Evolutionary conservation across 2,113 vertebrate genomes (phyloP), one percentile per base, ranked within the genome.

Genomic region (Callithrix jacchus): DNA sequence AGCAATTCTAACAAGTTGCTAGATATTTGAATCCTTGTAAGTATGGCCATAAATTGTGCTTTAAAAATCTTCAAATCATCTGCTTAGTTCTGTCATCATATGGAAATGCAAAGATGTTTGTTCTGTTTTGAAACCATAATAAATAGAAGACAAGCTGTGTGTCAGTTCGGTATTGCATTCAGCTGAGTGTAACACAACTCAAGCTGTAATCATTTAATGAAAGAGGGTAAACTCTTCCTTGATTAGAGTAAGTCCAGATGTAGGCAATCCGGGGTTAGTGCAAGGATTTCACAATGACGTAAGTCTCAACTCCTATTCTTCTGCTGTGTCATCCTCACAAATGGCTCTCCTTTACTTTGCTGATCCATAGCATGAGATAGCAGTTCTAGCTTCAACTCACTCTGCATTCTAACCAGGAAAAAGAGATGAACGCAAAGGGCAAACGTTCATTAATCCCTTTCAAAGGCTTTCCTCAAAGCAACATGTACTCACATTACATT

Each of bases 381-480:
- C 40, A 37, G 45, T 12, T 66, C 42, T 58, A 71, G 37, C 52
- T 80, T 71, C 92, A 87, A 17, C 68, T 71, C 49, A 77, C 45
- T 71, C 56, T 45, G 42, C 52, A 27, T 54, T 61, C 47, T 37
- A 88, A 49, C 27, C 45, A 87, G 76, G 54, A n/a, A 79, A 76
- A 45, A 73, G 9, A 61, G 71, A 20, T 14, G 42, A 80, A 90
- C 20, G 4, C 6, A 23, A 77, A 94, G 68, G 61, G 35, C 3
- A 40, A 35, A 0, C 16, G 23, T 40, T 74, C n/a, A 88, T 27
- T 82, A 49, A 61, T 76, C 20, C 68, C 74, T 95, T 89, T 68
- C 68, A 79, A 87, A 93, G 61, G 23, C 45, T 73, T 86, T 58
- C 40, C 73, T 91, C 64, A 94, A 66, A 94, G 58, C 49, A 90